Base-by-base conservation (phyloP, 2,797 vertebrate genomes). In the Scomberomorus guttatus region DNA sequence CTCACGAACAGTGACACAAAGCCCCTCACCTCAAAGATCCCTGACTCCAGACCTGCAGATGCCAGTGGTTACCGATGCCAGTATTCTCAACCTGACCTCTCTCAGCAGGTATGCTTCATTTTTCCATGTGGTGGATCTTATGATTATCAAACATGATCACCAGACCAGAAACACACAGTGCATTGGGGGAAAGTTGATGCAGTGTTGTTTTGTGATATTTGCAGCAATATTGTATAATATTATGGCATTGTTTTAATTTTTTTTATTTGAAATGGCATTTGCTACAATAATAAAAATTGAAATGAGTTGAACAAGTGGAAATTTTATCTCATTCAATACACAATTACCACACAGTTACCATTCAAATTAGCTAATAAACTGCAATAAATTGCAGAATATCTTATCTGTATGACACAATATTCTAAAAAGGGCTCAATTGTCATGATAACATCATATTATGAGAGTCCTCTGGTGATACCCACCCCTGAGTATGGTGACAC, bases 1-100 rank as follows among this genome's bases (percentile, higher is more conserved):
- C 88, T 88, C 94, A 84, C 96, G 96, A 86, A 97, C 96, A 86
- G 91, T 93, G 27, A 77, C 87, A 10, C 90, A 51, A 34, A 94
- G 90, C 78, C 94, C 92, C 42, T 95, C 93, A 46, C 93, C 94
- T 34, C 93, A 92, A 77, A 88, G 93, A 79, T 92, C 89, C 46
- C 67, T 93, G 80, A 95, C 93, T 84, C 93, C 94, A 61, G 94
- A 95, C 75, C 82, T 92, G 77, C 93, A 93, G 84, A 81, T 95
- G 75, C 94, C 94, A 24, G 94, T 95, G 69, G 94, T 95, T 77
- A 95, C 94, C 37, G 94, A 95, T 72, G 94, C 94, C 77, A 95
- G 94, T 77, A 91, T 95, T 87, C 94, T 95, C 82, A 95, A 95
- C 90, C 75, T 95, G 65, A 95, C 94, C 17, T 94, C 94, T 42